Conservation (phyloP, 2,888 invertebrate species). For the Euplagia quadripunctaria region DNA sequence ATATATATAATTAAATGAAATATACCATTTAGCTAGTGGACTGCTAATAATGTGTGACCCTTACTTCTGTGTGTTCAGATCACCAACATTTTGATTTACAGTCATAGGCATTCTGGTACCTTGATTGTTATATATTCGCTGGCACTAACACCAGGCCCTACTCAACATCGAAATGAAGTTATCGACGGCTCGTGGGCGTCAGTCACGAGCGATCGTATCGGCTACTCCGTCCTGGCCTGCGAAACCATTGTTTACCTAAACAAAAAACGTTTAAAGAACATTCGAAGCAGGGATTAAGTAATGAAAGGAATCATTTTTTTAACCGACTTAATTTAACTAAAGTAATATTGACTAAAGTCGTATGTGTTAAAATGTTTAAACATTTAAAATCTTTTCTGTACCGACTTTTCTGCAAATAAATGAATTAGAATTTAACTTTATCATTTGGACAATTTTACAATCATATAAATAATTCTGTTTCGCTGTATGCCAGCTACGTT, state of each 20-base stretch:
- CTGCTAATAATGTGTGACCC: too few relatives aligned
- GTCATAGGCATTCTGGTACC: neutral
- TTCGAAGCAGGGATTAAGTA: neutral
- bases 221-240: constrained; percentile 49
- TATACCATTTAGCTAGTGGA: too few relatives aligned
- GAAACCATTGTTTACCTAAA: constrained; percentile 47
- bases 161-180: constrained; percentile 69
- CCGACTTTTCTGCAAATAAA: too few relatives aligned
- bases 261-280: constrained; percentile 34
- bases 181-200: constrained; percentile 72
- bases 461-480: too few relatives aligned
- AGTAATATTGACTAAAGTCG: too few relatives aligned
- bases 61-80: neutral
- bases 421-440: too few relatives aligned
- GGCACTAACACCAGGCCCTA: constrained; percentile 21
- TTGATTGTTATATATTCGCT: constrained; percentile 1
- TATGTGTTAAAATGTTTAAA: too few relatives aligned
- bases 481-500: too few relatives aligned
- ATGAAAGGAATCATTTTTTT: constrained; percentile 1
- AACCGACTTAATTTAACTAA: neutral
- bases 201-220: constrained; percentile 79
- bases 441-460: too few relatives aligned
- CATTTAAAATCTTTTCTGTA: too few relatives aligned
- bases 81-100: neutral
- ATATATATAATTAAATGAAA: too few relatives aligned